Evolutionary conservation across 2,888 invertebrate species (phyloP), one percentile per base, ranked within the genome.

Genomic region (Argyresthia goedartella): DNA sequence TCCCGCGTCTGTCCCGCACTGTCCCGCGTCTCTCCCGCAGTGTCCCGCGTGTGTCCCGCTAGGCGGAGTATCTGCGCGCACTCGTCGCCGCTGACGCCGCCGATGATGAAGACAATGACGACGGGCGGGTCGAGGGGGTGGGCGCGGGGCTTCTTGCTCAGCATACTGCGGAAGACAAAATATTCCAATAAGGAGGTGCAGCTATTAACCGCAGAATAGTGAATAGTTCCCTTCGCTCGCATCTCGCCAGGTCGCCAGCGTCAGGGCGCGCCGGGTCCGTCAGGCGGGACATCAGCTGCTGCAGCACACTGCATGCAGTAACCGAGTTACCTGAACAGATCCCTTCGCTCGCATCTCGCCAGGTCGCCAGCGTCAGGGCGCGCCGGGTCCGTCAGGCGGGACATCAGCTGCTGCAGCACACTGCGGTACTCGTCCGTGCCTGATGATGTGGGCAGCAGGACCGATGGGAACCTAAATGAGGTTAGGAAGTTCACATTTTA

Each of bases 51-150:
- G 69, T 73, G 48, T 79, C 76, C 14, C 67, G 50, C 87, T 86
- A 0, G 82, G 2, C 84, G 73, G 54, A 88, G 84, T 0, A 89
- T 58, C 11, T 82, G 79, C 62, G 81, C 87, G 55, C 87, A 89
- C 70, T 93, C 92, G 54, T 91, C 89, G 0, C 89, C 87, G 0
- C 91, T 91, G 3, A 92, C 75, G 8, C 92, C 92, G 8, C 93
- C 92, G 10, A 92, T 70, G 8, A 92, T 84, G 63, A 89, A 92
- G 11, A 93, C 69, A 15, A 93, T 87, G 53, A 92, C 79, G 33
- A 88, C 82, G 0, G 89, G 87, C 62, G 90, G 90, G 66, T 92
- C 91, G 11, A 89, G 69, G 0, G 92, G 92, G 55, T 91, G 89
- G 0, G 68, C 16, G 2, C 76, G 71, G 0, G 69, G 1, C 51